Conservation (phyloP, 2,888 invertebrate genomes). For the Cheilosia grossa region DNA sequence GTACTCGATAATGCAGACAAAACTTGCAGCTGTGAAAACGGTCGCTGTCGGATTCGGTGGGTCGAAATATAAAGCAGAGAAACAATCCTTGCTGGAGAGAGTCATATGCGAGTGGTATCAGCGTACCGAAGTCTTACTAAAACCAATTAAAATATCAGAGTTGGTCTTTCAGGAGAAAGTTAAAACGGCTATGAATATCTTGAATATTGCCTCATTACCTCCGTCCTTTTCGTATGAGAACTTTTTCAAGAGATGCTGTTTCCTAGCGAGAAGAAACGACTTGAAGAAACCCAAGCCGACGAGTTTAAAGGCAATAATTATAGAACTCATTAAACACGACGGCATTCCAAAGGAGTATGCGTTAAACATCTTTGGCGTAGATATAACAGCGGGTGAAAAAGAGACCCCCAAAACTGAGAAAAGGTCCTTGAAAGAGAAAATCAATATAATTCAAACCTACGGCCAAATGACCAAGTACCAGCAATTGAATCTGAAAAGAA, state of each 20-base stretch:
- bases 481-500: background rate
- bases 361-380: background rate
- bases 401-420: background rate
- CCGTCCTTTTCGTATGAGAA: background rate
- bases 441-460: background rate
- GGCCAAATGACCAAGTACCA: background rate
- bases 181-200: background rate
- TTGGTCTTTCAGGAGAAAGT: background rate
- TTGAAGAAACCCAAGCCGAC: background rate
- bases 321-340: background rate
- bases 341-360: background rate
- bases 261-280: background rate
- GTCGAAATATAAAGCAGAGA: background rate
- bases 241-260: background rate
- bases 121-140: background rate
- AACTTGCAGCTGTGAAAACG: background rate
- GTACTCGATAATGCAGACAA: background rate
- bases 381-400: background rate
- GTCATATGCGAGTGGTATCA: conserved; percentile 1
- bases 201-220: background rate
- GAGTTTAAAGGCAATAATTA: background rate
- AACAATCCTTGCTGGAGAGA: background rate
- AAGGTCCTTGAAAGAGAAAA: background rate
- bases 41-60: background rate
- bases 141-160: background rate